Evolutionary conservation across 2,113 vertebrate species (phyloP).

Genomic region (Pseudolaguvia tuberculata): DNA sequence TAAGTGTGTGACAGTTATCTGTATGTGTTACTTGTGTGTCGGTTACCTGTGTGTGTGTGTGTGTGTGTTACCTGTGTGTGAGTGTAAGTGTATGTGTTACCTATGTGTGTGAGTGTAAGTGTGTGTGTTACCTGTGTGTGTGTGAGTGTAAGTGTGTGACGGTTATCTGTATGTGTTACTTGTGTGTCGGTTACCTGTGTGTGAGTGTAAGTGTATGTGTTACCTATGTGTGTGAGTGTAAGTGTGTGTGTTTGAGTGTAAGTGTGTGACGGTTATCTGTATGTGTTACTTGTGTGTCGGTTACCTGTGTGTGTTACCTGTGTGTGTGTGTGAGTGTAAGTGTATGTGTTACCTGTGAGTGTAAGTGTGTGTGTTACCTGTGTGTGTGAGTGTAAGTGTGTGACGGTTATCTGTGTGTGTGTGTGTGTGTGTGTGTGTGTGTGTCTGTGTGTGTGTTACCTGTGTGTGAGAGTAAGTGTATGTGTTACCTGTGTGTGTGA

Average conservation of each 20-base stretch:
- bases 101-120: slow-evolving; percentile 72
- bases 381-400: too few relatives aligned
- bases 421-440: background rate
- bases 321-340: slow-evolving; percentile 1
- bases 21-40: slow-evolving; percentile 71
- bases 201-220: too few relatives aligned
- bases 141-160: too few relatives aligned
- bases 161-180: slow-evolving; percentile 60
- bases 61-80: slow-evolving; percentile 70
- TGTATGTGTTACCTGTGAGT: too few relatives aligned
- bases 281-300: slow-evolving; percentile 51
- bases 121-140: slow-evolving; percentile 70
- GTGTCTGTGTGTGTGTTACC: slow-evolving; percentile 4
- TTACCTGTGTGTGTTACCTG: slow-evolving; percentile 71
- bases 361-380: background rate
- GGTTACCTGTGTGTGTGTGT: too few relatives aligned
- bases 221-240: slow-evolving; percentile 79
- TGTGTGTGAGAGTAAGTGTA: too few relatives aligned
- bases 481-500: background rate
- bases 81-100: slow-evolving; percentile 59
- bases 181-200: too few relatives aligned
- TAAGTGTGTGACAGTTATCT: too few relatives aligned
- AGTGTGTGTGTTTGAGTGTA: too few relatives aligned
- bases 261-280: too few relatives aligned
- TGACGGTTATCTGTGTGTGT: too few relatives aligned